Conservation (phyloP, 1,140 invertebrate species). For the Tetragnatha versicolor region DNA sequence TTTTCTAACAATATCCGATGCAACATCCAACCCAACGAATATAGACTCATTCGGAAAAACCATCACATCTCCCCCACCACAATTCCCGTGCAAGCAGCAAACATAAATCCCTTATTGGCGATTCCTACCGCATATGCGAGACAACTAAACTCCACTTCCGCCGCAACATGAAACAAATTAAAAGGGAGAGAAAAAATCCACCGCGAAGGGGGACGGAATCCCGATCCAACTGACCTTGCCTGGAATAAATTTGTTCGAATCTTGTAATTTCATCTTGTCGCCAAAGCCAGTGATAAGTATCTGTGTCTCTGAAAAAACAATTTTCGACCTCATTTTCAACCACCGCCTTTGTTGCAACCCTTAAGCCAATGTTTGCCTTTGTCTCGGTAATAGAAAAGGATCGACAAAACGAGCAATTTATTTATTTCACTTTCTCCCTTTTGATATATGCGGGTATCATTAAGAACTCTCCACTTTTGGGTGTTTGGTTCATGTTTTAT, state of each 20-base stretch:
- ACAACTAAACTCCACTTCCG: conserved; percentile 16
- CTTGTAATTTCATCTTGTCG: conserved; percentile 52
- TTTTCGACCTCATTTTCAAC: conserved; percentile 37
- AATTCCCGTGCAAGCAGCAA: no score
- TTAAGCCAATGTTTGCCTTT: conserved; percentile 28
- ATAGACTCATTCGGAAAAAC: no score
- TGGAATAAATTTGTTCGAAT: conserved; percentile 49
- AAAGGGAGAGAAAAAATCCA: neutral
- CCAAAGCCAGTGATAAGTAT: conserved; percentile 35
- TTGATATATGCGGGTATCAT: no score
- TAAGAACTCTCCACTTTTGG: no score
- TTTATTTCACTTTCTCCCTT: no score
- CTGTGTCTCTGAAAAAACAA: conserved; percentile 32
- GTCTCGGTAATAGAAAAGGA: conserved; percentile 34
- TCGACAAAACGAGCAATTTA: no score
- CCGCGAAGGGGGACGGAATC: neutral
- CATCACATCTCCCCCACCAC: no score
- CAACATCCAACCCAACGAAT: no score
- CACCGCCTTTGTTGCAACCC: conserved; percentile 25
- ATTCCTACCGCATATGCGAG: neutral
- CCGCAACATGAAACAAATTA: conserved; percentile 18
- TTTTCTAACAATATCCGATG: no score
- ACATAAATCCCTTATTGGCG: no score
- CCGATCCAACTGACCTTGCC: conserved; percentile 40
- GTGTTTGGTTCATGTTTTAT: no score